These are phyloP conservation scores for Cnemophilus loriae DNA, from an alignment of 2,113 vertebrate species.

Conservation along the genomic window DNA sequence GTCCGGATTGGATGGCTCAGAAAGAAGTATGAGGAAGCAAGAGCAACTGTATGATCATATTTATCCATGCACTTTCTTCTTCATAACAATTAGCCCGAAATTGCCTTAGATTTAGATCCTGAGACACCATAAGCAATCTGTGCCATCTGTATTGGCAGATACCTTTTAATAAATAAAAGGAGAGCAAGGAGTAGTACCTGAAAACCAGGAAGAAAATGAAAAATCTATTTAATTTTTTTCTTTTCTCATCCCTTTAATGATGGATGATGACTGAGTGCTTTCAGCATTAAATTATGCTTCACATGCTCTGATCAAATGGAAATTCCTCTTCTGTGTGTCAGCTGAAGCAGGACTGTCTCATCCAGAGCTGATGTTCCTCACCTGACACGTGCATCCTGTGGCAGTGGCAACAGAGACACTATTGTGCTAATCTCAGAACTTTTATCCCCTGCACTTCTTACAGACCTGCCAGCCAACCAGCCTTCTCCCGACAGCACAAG, in stretches of 20 bases:
- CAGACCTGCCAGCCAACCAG: not conserved
- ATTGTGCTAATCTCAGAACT: not conserved
- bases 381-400: fast-evolving
- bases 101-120: not conserved
- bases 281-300: not conserved
- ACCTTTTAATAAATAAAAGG: not conserved
- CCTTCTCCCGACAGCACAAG: not conserved
- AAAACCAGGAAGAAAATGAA: not conserved
- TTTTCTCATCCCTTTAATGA: not conserved
- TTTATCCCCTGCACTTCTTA: not conserved
- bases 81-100: not conserved
- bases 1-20: not conserved
- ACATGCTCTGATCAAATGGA: not conserved
- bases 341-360: not conserved
- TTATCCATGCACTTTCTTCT: not conserved
- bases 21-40: not conserved
- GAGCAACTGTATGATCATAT: not conserved
- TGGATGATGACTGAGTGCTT: not conserved
- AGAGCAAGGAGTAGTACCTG: not conserved
- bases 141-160: not conserved
- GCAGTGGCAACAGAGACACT: not conserved
- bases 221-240: not conserved
- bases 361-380: not conserved
- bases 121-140: not conserved
- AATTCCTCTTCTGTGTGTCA: not conserved